These are phyloP conservation scores for Epizoanthus scotinus DNA, from an alignment of 92 coral and sea anemone species.

Conservation along the genomic window DNA sequence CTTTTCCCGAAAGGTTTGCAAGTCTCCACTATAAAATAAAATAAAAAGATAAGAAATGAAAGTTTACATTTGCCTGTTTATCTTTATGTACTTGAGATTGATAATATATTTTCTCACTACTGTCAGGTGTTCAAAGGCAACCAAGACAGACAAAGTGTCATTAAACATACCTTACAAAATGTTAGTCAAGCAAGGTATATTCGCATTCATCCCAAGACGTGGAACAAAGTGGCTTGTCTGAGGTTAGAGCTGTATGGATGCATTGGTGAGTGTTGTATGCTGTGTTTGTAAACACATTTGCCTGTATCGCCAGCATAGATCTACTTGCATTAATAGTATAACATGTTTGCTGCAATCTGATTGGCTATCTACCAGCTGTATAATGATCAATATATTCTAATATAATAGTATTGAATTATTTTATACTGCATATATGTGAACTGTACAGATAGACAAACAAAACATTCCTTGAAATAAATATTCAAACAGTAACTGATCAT, in stretches of 20 bases:
- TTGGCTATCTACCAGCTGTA: too few species aligned
- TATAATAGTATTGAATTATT: too few species aligned
- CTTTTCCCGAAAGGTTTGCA: too few species aligned
- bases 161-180: constrained; percentile 4
- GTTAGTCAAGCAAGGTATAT: constrained; percentile 2
- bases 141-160: background rate
- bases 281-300: too few species aligned
- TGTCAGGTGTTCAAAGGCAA: constrained; percentile 24
- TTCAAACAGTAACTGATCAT: too few species aligned
- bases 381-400: too few species aligned
- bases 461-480: too few species aligned
- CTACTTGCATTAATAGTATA: background rate
- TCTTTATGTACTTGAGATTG: background rate
- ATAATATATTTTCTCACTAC: background rate
- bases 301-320: background rate
- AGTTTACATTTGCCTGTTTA: background rate
- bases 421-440: too few species aligned
- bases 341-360: too few species aligned
- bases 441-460: too few species aligned
- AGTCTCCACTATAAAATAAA: too few species aligned
- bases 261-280: background rate
- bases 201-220: constrained; percentile 27
- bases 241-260: constrained; percentile 26
- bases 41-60: too few species aligned
- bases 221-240: constrained; percentile 26